A percentile compares a stretch with the other conserved stretches of the same genome.
Conservation (phyloP, 2,113 vertebrate genomes). For the Falcunculus frontatus region DNA sequence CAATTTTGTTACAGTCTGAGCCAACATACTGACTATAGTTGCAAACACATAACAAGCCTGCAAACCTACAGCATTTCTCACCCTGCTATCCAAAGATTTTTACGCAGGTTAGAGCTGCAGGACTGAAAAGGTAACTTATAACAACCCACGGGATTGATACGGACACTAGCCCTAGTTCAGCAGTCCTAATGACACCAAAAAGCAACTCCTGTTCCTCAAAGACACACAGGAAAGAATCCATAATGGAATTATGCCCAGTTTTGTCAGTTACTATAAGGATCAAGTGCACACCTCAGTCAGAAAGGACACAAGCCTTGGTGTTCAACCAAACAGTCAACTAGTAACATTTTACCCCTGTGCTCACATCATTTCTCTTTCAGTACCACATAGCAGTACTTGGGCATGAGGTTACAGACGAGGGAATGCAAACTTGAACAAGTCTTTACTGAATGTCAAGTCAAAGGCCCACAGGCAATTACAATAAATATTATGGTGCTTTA, state of each 20-base stretch:
- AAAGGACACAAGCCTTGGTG: background rate
- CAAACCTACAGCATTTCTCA: background rate
- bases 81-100: background rate
- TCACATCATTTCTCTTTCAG: background rate
- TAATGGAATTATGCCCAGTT: background rate
- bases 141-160: background rate
- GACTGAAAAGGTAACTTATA: background rate
- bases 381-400: background rate
- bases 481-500: background rate
- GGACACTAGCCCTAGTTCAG: background rate
- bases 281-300: background rate
- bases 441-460: background rate
- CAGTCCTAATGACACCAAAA: background rate
- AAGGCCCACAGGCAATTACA: background rate
- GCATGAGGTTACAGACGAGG: background rate
- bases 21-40: background rate
- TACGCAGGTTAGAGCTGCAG: background rate
- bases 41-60: background rate
- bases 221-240: background rate
- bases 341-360: background rate
- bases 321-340: background rate
- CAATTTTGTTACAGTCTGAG: background rate
- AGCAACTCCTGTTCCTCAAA: background rate
- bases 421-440: background rate
- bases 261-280: background rate